phyloP scores from a whole-genome alignment of 1,140 invertebrate genomes.

The Drosophila insularis region DNA sequence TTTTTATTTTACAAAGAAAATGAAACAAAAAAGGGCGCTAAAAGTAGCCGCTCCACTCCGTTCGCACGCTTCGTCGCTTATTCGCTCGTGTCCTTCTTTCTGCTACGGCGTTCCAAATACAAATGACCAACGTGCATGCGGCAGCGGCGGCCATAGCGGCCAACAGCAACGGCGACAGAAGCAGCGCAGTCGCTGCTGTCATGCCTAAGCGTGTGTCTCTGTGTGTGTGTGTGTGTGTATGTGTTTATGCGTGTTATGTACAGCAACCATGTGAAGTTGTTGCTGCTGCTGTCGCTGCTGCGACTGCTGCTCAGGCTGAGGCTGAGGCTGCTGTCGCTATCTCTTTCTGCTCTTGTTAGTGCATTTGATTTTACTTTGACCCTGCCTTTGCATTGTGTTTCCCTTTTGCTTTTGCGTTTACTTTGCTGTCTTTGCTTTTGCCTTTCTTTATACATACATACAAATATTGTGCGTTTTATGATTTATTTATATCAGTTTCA shows the following conservation, averaged over 20 bases:
- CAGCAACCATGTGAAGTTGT: constrained; percentile 30
- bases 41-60: constrained; percentile 76
- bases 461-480: constrained; percentile 6
- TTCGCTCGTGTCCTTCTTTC: constrained; percentile 77
- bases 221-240: constrained; percentile 45
- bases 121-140: constrained; percentile 74
- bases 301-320: constrained; percentile 25
- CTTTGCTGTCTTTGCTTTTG: constrained; percentile 34
- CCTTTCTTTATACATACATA: background rate
- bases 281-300: constrained; percentile 24
- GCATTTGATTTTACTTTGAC: constrained; percentile 73
- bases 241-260: constrained; percentile 38
- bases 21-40: constrained; percentile 82
- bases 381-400: constrained; percentile 55
- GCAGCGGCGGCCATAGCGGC: constrained; percentile 32
- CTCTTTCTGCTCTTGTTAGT: constrained; percentile 42
- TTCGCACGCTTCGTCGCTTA: constrained; percentile 69
- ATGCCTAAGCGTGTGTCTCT: constrained; percentile 44
- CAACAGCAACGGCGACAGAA: constrained; percentile 18
- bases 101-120: constrained; percentile 80
- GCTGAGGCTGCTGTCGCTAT: constrained; percentile 16
- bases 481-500: constrained; percentile 17
- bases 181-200: constrained; percentile 31
- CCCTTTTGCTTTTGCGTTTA: constrained; percentile 32
- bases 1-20: constrained; percentile 58